These are phyloP conservation scores for Drosophila ohnishii DNA, from an alignment of 1,140 invertebrate genomes.

Conservation along the genomic window DNA sequence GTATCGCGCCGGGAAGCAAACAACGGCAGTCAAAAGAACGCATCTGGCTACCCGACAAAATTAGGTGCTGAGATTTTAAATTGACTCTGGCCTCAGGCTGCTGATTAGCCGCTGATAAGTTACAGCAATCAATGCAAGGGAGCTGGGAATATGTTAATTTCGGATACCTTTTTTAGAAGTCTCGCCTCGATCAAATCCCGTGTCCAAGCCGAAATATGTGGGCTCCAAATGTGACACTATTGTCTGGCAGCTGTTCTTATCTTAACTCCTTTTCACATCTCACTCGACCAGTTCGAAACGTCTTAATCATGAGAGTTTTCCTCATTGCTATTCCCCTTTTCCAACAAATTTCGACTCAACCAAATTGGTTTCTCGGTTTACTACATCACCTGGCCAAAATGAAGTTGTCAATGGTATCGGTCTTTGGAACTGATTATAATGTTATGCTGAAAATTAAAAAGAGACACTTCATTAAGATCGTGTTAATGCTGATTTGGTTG, in stretches of 20 bases:
- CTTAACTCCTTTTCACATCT: slow-evolving; percentile 26
- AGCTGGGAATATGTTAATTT: slow-evolving; percentile 67
- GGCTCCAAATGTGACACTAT: slow-evolving; percentile 68
- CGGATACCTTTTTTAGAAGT: slow-evolving; percentile 18
- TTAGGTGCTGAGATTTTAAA: slow-evolving; percentile 76
- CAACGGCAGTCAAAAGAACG: slow-evolving; percentile 41
- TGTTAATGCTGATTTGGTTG: slow-evolving; percentile 61
- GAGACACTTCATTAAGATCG: slow-evolving; percentile 70
- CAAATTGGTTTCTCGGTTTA: slow-evolving; percentile 7
- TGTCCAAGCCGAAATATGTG: slow-evolving; percentile 43
- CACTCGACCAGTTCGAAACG: slow-evolving; percentile 45
- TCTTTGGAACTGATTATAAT: slow-evolving; percentile 48
- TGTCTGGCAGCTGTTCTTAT: slow-evolving; percentile 53
- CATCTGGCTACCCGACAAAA: slow-evolving; percentile 59
- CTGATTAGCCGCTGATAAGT: slow-evolving; percentile 79
- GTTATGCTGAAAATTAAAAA: slow-evolving; percentile 62
- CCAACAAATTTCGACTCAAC: slow-evolving; percentile 42
- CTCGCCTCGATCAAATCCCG: not conserved
- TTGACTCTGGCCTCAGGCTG: slow-evolving; percentile 65
- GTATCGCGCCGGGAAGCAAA: slow-evolving; percentile 45
- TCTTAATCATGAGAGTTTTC: slow-evolving; percentile 55
- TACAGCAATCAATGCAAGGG: slow-evolving; percentile 69
- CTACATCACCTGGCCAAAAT: slow-evolving; percentile 10
- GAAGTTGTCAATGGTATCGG: slow-evolving; percentile 53
- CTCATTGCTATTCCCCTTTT: slow-evolving; percentile 5